Conservation (phyloP, 1,140 invertebrate species). For the Drosophila tropicalis region DNA sequence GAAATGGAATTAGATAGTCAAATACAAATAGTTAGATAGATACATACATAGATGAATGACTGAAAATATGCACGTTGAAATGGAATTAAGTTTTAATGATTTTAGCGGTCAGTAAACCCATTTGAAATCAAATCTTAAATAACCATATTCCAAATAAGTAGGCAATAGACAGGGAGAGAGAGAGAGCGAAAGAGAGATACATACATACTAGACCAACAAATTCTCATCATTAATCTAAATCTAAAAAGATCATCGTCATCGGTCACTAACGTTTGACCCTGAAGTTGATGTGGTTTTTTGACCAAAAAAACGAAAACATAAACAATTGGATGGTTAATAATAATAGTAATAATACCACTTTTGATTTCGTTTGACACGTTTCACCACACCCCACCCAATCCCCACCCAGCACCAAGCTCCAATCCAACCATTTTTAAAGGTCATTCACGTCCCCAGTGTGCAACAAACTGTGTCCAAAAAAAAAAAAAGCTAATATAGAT, state of each 20-base stretch:
- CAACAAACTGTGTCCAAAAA: constrained; percentile 63
- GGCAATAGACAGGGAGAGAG: constrained; percentile 11
- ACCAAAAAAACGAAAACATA: constrained; percentile 16
- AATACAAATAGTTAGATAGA: neutral
- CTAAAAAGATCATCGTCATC: constrained; percentile 33
- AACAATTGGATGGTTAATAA: constrained; percentile 40
- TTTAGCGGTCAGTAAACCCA: constrained; percentile 69
- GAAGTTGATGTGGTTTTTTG: constrained; percentile 56
- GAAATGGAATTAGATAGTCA: neutral
- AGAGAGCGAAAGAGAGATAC: constrained; percentile 7
- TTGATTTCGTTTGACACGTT: constrained; percentile 58
- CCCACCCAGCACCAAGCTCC: neutral
- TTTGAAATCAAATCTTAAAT: constrained; percentile 33
- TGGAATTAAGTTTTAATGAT: constrained; percentile 18
- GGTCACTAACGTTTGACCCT: constrained; percentile 75
- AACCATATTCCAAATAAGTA: constrained; percentile 58
- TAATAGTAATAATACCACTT: constrained; percentile 55
- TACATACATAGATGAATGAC: neutral
- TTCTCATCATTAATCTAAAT: constrained; percentile 56
- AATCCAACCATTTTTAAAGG: constrained; percentile 61
- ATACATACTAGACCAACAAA: neutral
- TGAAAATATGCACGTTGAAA: constrained; percentile 2
- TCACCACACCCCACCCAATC: constrained; percentile 10
- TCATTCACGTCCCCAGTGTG: constrained; percentile 64
- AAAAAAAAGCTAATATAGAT: constrained; percentile 10